Base-by-base conservation (phyloP, 2,888 invertebrate species). In the Melolontha melolontha region DNA sequence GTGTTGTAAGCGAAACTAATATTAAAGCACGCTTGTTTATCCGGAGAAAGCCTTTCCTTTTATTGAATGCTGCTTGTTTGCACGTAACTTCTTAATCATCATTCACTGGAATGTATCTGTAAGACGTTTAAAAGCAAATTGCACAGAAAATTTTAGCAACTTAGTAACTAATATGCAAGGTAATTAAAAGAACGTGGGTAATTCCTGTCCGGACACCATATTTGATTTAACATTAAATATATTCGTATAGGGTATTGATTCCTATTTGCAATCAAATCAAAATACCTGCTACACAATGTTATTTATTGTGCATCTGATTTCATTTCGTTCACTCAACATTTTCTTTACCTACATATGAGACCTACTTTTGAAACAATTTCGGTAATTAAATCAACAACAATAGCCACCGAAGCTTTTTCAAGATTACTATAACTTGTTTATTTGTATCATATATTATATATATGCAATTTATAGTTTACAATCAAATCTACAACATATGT, bases 301-400 rank as follows among this genome's bases (percentile, higher is more conserved):
- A 17, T 47, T 17, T 16, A 17, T 47, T 16, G 8, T 8, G 7
- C 17, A 47, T 16, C 47, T 12, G 12, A 2, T 14, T 47, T 1
- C 5, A 47, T 14, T 42, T 55, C 41, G 42, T 55, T 22, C 12
- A 39, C n/a, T 55, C 55, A n/a, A 22, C 41, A 55, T 41, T 41
- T 17, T 55, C 41, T 41, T 55, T 41, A 55, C 55, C 55, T 55
- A 55, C 41, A 55, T 55, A 55, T 55, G 1, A 2, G 55, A 55
- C 55, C 55, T 22, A 55, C 55, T 22, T 55, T 41, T 55, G 42
- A 41, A 55, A 55, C 22, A 55, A 41, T 55, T 55, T 55, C 55
- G 41, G 41, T 55, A 17, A 12, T 40, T 17, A 12, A 55, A 22
- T 17, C 17, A 27, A 40, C 17, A 40, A 40, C 39, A 54, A 16